These are phyloP conservation scores for Serripes groenlandicus DNA, from an alignment of 2,888 invertebrate species.

Conservation along the genomic window DNA sequence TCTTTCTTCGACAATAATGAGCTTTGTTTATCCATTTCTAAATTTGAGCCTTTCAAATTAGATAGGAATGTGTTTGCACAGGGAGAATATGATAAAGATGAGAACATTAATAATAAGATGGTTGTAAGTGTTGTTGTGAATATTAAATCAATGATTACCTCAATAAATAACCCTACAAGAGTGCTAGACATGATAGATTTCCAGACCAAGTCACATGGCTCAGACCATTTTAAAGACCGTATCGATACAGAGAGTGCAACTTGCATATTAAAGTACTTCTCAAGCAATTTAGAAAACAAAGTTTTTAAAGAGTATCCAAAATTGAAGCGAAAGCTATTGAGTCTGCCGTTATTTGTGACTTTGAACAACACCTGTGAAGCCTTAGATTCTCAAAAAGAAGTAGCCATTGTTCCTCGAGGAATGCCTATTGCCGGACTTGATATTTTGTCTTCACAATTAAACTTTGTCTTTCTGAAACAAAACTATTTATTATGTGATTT, in stretches of 20 bases:
- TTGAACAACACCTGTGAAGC: not conserved
- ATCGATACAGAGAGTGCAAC: not conserved
- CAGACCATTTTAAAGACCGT: not conserved
- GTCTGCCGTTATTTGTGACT: constrained; percentile 24
- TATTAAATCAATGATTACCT: not conserved
- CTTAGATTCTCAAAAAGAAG: not conserved
- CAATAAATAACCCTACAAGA: not conserved
- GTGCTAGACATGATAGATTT: not conserved
- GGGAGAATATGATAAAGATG: not conserved
- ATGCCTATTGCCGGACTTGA: constrained; percentile 12
- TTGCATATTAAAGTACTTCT: constrained; percentile 10
- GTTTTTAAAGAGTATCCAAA: not conserved
- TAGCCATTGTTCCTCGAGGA: not conserved
- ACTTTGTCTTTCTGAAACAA: not conserved
- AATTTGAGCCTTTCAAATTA: not conserved
- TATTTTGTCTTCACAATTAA: not conserved
- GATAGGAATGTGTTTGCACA: not conserved
- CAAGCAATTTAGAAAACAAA: not conserved
- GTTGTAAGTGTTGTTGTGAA: not conserved
- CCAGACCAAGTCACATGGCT: not conserved
- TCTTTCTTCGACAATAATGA: not conserved
- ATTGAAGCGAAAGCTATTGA: not conserved
- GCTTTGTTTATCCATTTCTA: not conserved
- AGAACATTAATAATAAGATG: not conserved
- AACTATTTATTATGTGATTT: not conserved